Evolutionary conservation across 64 coral and sea anemone species (phyloP).

Genomic region (Montipora sp.): DNA sequence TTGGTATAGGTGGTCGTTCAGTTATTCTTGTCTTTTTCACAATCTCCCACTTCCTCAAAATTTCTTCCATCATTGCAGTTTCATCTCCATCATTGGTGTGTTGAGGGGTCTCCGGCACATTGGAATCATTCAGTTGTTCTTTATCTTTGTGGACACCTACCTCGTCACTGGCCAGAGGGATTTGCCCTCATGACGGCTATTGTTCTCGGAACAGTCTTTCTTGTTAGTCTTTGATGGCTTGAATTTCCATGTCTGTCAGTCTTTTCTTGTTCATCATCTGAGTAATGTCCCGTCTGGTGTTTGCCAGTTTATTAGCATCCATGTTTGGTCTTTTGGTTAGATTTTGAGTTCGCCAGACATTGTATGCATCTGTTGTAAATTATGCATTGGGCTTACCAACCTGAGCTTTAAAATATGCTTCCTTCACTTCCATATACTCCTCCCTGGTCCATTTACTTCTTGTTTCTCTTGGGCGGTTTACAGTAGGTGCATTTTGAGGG

Average conservation of each 20-base stretch:
- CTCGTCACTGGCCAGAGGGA: too few relatives aligned
- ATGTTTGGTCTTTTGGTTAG: not conserved
- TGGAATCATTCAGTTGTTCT: too few relatives aligned
- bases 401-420: not conserved
- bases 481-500: not conserved
- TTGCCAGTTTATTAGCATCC: not conserved
- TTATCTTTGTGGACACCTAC: too few relatives aligned
- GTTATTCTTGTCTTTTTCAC: too few relatives aligned
- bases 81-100: too few relatives aligned
- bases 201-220: too few relatives aligned
- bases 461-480: not conserved
- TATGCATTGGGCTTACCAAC: not conserved
- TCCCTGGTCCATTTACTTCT: not conserved
- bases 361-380: not conserved
- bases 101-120: not conserved
- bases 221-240: not conserved
- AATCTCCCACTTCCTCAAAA: too few relatives aligned
- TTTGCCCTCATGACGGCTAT: too few relatives aligned
- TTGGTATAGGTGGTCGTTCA: too few relatives aligned
- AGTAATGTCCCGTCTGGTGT: not conserved
- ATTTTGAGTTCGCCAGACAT: not conserved
- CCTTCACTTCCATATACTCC: not conserved
- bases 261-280: not conserved
- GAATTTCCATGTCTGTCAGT: not conserved
- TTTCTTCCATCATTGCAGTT: too few relatives aligned